A percentile compares a stretch with the other conserved stretches of the same genome.
These are phyloP conservation scores for Platanista minor DNA, from an alignment of 2,113 vertebrate species.

Conservation along the genomic window DNA sequence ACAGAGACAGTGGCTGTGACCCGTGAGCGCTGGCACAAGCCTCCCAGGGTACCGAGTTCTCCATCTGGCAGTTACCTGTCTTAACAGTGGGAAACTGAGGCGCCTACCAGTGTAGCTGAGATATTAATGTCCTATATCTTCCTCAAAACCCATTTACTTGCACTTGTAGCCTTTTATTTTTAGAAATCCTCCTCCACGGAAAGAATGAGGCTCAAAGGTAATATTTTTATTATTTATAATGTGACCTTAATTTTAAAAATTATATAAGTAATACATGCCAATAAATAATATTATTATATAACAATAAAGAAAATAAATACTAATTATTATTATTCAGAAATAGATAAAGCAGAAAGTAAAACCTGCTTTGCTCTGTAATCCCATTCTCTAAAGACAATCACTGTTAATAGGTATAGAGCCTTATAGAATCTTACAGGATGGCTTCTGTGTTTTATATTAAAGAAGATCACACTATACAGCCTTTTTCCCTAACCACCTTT, in stretches of 20 bases:
- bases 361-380: neutral
- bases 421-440: neutral
- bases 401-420: neutral
- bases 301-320: neutral
- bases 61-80: neutral
- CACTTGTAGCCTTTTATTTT: neutral
- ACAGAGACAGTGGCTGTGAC: neutral
- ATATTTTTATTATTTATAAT: neutral
- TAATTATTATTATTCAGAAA: neutral
- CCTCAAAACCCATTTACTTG: neutral
- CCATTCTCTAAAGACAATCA: neutral
- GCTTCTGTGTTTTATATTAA: neutral
- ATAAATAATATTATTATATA: neutral
- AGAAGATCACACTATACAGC: neutral
- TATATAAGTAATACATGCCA: neutral
- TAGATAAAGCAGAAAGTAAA: conserved; percentile 4
- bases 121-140: rapidly evolving
- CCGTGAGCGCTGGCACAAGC: neutral
- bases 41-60: neutral
- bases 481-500: neutral
- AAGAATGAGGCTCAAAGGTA: neutral
- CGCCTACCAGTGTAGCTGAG: neutral
- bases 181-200: neutral
- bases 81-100: neutral
- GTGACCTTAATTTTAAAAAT: neutral